phyloP scores from a whole-genome alignment of 1,140 invertebrate genomes.

The Drosophila busckii region DNA sequence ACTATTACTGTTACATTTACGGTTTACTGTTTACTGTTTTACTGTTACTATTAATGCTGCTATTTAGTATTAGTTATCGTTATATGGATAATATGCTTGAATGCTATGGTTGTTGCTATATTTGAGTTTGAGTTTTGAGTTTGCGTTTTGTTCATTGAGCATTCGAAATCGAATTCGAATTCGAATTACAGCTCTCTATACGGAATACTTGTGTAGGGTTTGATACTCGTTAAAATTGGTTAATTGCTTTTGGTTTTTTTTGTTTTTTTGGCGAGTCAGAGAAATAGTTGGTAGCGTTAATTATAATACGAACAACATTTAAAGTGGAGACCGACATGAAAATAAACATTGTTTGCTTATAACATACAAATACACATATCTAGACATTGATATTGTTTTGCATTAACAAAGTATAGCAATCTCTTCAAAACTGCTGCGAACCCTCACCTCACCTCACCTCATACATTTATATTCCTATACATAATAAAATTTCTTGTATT shows the following conservation, averaged over 20 bases:
- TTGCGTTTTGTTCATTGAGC: too few species aligned
- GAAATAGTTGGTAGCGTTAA: neutral
- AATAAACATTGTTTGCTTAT: conserved; percentile 11
- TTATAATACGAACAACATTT: conserved; percentile 22
- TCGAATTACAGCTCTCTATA: too few species aligned
- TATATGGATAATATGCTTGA: conserved; percentile 8
- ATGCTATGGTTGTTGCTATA: conserved; percentile 12
- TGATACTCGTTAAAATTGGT: conserved; percentile 5
- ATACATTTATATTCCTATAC: too few species aligned
- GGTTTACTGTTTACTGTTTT: too few species aligned
- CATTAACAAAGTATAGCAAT: too few species aligned
- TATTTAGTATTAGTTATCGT: conserved; percentile 13
- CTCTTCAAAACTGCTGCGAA: too few species aligned
- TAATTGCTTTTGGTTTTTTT: conserved; percentile 1
- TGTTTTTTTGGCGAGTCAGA: neutral
- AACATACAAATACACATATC: conserved; percentile 2
- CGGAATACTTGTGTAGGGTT: conserved; percentile 1
- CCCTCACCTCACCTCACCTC: too few species aligned
- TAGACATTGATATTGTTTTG: too few species aligned
- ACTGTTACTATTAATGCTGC: conserved; percentile 4
- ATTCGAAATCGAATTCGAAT: too few species aligned
- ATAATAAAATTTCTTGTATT: too few species aligned
- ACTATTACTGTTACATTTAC: conserved; percentile 1
- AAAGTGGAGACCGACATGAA: conserved; percentile 7
- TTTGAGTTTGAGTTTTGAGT: conserved; percentile 5